Evolutionary conservation across 2,113 vertebrate species (phyloP), one percentile per base, ranked within the genome.

Genomic region (Illadopsis cleaveri): DNA sequence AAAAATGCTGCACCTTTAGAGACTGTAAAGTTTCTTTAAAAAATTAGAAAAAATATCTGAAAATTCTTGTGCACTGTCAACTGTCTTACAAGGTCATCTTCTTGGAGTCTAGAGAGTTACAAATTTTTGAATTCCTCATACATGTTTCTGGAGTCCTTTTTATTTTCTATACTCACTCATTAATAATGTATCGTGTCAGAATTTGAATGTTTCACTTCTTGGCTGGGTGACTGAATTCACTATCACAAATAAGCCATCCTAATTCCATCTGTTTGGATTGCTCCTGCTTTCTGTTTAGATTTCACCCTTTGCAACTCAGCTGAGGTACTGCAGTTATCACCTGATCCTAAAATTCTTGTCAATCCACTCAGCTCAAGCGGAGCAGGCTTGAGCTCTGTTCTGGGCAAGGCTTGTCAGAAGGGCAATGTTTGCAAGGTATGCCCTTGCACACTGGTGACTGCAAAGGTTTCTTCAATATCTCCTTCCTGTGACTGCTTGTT

Each of bases 401-500:
- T 47, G n/a, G 68, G 6, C 22, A 62, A 65, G 37, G 28, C 10
- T 71, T 24, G 17, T 24, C 11, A n/a, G 40, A 47, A 53, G 25
- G 17, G 17, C 14, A 54, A 5, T 3, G 4, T 42, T n/a, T 76
- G 4, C 42, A 44, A n/a, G 22, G 6, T 12, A 2, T 23, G 9
- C 12, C 15, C 30, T 54, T 21, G 31, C 12, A 24, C 1, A 0
- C 11, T 23, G 18, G 13, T 12, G 20, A 22, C 56, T 57, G 17
- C 30, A 58, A 11, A 58, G 23, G 3, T 47, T 68, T 58, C 22
- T 15, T 65, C 25, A 8, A 0, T 7, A 5, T 45, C 11, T 45
- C 15, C 2, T 20, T 35, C 9, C 5, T 51, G 6, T 38, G 38
- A 3, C 8, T 40, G 48, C 19, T 28, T 18, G 5, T 35, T 70